Evolutionary conservation across 2,888 invertebrate genomes (phyloP).

Genomic region (Hydropsyche betteni): DNA sequence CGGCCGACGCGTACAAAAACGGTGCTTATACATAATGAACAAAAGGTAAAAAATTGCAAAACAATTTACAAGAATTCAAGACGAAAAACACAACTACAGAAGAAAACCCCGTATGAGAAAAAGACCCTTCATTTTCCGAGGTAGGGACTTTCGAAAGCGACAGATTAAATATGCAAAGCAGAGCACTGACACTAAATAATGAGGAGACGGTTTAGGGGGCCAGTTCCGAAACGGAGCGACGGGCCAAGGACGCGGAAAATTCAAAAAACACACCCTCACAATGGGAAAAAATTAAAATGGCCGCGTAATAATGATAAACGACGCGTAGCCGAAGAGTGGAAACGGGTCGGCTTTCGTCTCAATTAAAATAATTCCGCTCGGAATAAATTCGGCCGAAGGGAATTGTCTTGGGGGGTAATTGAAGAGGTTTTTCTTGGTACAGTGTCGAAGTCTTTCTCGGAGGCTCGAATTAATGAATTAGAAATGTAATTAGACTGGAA

Average conservation of each 20-base stretch:
- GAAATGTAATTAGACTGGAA: no score
- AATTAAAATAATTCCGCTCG: no score
- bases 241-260: neutral
- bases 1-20: neutral
- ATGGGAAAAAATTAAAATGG: no score
- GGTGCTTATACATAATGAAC: neutral
- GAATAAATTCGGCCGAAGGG: no score
- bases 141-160: neutral
- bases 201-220: neutral
- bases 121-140: neutral
- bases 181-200: constrained; percentile 12
- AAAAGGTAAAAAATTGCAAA: neutral
- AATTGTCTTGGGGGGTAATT: no score
- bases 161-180: constrained; percentile 21
- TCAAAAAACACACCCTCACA: neutral
- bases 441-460: no score
- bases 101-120: neutral
- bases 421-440: no score
- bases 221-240: neutral
- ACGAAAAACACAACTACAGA: no score
- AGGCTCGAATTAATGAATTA: no score
- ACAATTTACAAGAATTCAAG: neutral
- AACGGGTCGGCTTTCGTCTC: no score
- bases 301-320: no score
- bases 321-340: no score